Conservation (phyloP, 2,113 vertebrate species). For the Petaurus breviceps region DNA sequence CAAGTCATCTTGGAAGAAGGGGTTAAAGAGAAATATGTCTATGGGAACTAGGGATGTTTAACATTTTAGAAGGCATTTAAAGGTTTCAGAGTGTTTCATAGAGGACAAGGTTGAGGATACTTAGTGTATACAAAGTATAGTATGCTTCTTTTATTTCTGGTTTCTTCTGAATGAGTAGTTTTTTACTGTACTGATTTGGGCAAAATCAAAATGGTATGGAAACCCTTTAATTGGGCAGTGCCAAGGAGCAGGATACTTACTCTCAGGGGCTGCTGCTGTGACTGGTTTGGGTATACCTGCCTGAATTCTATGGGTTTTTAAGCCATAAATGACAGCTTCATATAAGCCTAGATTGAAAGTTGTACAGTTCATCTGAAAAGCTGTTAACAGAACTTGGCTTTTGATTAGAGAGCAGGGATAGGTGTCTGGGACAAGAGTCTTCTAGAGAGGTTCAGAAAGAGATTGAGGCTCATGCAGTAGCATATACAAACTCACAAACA, state of each 20-base stretch:
- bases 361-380: constrained; percentile 26
- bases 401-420: neutral
- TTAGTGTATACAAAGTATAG: constrained; percentile 48
- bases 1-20: neutral
- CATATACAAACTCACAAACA: neutral
- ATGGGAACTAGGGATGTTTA: constrained; percentile 51
- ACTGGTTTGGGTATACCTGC: constrained; percentile 21
- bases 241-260: neutral
- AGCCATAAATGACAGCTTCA: constrained; percentile 27
- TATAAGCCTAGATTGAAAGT: neutral
- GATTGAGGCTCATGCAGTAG: neutral
- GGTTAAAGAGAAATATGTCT: constrained; percentile 34
- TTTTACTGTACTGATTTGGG: constrained; percentile 57
- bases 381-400: neutral
- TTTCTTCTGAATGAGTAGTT: constrained; percentile 62
- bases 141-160: constrained; percentile 54
- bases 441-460: constrained; percentile 31
- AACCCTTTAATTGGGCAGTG: constrained; percentile 25
- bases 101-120: constrained; percentile 51
- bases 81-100: constrained; percentile 66
- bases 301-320: constrained; percentile 1
- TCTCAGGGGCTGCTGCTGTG: constrained; percentile 29
- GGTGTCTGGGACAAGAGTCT: constrained; percentile 31
- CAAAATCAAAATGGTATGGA: constrained; percentile 57
- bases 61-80: constrained; percentile 68